Evolutionary conservation across 2,113 vertebrate genomes (phyloP).

Genomic region (Esox niger): DNA sequence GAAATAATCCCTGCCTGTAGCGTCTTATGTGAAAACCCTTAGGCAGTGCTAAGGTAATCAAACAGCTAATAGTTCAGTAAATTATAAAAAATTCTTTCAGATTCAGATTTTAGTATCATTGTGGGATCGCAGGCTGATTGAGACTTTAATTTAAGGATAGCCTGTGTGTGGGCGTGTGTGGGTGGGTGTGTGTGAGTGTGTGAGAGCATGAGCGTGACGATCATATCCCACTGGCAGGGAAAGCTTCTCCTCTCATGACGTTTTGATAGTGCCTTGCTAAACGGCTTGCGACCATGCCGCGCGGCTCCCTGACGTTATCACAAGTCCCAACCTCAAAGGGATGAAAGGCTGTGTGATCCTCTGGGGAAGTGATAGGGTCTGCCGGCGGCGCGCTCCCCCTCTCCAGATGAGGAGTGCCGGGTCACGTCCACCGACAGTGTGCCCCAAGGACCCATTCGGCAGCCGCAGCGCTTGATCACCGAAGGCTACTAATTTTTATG

Average conservation of each 20-base stretch:
- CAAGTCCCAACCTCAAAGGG: slow-evolving; percentile 50
- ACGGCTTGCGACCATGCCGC: slow-evolving; percentile 33
- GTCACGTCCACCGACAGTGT: slow-evolving; percentile 32
- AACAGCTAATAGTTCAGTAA: not conserved
- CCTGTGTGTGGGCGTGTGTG: not conserved
- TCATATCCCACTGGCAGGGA: not conserved
- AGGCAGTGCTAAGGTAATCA: not conserved
- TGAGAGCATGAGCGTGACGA: not conserved
- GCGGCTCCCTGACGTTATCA: slow-evolving; percentile 48
- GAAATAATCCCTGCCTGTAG: not conserved
- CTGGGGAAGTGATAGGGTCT: slow-evolving; percentile 42
- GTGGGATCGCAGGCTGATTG: too few relatives aligned
- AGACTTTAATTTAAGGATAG: too few relatives aligned
- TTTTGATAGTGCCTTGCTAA: too few relatives aligned
- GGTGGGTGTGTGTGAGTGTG: not conserved
- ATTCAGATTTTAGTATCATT: not conserved
- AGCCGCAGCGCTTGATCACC: slow-evolving; percentile 34
- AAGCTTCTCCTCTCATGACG: not conserved
- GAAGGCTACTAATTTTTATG: slow-evolving; percentile 53
- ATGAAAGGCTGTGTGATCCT: slow-evolving; percentile 61
- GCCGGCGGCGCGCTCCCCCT: slow-evolving; percentile 34
- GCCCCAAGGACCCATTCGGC: slow-evolving; percentile 16
- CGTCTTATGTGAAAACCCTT: not conserved
- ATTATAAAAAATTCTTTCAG: not conserved
- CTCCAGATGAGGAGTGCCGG: slow-evolving; percentile 40